Evolutionary conservation across 2,888 invertebrate genomes (phyloP).

Genomic region (Pocota personata): DNA sequence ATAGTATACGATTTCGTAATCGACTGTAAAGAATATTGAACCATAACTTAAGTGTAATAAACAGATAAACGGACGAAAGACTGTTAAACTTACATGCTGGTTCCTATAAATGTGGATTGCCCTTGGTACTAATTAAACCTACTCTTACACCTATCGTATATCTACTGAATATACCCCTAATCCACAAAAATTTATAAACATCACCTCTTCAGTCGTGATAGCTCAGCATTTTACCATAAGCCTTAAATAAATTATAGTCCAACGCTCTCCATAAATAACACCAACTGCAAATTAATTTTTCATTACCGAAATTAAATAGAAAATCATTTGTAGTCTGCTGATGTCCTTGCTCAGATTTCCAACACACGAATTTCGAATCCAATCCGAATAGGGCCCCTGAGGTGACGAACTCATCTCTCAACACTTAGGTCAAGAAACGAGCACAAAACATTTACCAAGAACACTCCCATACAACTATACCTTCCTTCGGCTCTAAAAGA

Average conservation of each 20-base stretch:
- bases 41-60: too few species aligned
- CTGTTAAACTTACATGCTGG: too few species aligned
- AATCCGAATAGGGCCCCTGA: slow-evolving; percentile 27
- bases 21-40: too few species aligned
- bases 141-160: too few species aligned
- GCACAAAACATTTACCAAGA: slow-evolving; percentile 13
- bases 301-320: slow-evolving; percentile 34
- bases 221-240: neutral
- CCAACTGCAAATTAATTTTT: slow-evolving; percentile 35
- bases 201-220: neutral
- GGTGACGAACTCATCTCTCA: slow-evolving; percentile 49
- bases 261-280: slow-evolving; percentile 14
- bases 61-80: too few species aligned
- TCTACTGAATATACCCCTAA: neutral
- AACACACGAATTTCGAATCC: neutral
- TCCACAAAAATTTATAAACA: neutral
- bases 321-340: slow-evolving; percentile 5
- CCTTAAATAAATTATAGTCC: neutral
- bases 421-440: slow-evolving; percentile 45
- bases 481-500: neutral
- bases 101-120: too few species aligned
- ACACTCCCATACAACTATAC: neutral
- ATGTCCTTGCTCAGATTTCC: slow-evolving; percentile 11
- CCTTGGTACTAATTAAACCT: too few species aligned
- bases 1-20: too few species aligned